Conservation (phyloP, 2,888 invertebrate species). For the Cyclophora albipunctata region DNA sequence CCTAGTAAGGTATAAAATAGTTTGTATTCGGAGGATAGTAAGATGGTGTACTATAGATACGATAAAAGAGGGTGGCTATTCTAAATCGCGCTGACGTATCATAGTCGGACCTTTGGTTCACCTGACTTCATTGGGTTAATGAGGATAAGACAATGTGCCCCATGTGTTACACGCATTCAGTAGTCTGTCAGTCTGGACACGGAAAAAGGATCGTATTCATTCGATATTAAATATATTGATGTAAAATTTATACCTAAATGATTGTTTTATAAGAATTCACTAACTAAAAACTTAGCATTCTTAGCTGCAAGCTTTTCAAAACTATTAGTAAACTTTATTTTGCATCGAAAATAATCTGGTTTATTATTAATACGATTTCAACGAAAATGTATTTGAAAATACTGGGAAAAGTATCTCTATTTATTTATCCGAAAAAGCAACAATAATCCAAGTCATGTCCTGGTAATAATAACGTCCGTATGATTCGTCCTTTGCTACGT, state of each 20-base stretch:
- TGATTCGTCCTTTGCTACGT: slow-evolving; percentile 46
- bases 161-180: too few relatives aligned
- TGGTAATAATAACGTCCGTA: slow-evolving; percentile 23
- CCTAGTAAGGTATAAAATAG: slow-evolving; percentile 13
- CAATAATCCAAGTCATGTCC: slow-evolving; percentile 23
- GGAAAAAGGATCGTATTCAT: too few relatives aligned
- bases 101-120: slow-evolving; percentile 58
- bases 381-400: too few relatives aligned
- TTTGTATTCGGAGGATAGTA: background rate
- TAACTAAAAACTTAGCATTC: too few relatives aligned
- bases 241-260: too few relatives aligned
- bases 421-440: too few relatives aligned
- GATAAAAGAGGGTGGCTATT: slow-evolving; percentile 67
- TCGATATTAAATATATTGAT: too few relatives aligned
- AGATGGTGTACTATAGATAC: slow-evolving; percentile 20
- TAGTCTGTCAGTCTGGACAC: too few relatives aligned
- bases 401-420: too few relatives aligned
- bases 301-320: background rate
- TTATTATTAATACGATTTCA: too few relatives aligned
- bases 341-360: background rate
- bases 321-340: background rate
- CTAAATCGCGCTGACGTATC: slow-evolving; percentile 68
- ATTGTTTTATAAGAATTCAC: too few relatives aligned
- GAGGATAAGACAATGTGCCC: slow-evolving; percentile 32
- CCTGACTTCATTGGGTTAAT: slow-evolving; percentile 50